Conservation (phyloP, 2,888 invertebrate species). For the Brenthis daphne region DNA sequence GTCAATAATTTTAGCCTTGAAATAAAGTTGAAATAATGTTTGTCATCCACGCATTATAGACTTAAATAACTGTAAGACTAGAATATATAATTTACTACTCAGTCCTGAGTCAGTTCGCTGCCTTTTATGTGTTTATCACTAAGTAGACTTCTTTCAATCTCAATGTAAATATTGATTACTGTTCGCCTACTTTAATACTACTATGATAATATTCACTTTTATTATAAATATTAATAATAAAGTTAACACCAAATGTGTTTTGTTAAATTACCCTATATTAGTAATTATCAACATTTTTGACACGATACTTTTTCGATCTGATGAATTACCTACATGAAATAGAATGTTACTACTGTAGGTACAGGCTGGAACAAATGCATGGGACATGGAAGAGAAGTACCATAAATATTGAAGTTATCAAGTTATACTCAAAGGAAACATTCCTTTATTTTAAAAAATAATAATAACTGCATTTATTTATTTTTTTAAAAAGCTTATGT, state of each 20-base stretch:
- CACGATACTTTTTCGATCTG: too few species aligned
- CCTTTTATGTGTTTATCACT: slow-evolving; percentile 33
- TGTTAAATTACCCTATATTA: slow-evolving; percentile 8
- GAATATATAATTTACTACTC: slow-evolving; percentile 22
- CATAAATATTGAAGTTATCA: too few species aligned
- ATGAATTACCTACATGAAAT: too few species aligned
- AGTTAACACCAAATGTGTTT: slow-evolving; percentile 37
- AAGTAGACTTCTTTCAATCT: slow-evolving; percentile 40
- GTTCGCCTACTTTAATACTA: slow-evolving; percentile 70
- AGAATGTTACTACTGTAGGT: too few species aligned
- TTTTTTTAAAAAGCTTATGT: too few species aligned
- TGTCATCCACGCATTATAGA: slow-evolving; percentile 17
- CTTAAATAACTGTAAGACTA: slow-evolving; percentile 28
- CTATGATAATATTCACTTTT: slow-evolving; percentile 73
- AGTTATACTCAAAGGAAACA: too few species aligned
- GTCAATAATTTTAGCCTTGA: neutral
- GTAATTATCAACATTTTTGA: too few species aligned
- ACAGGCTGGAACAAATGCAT: too few species aligned
- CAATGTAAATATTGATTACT: slow-evolving; percentile 62
- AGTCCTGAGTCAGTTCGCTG: slow-evolving; percentile 41
- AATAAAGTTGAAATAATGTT: slow-evolving; percentile 23
- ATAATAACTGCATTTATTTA: too few species aligned
- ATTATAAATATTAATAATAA: slow-evolving; percentile 56
- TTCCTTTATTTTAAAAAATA: too few species aligned
- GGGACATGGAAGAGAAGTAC: too few species aligned